Base-by-base conservation (phyloP, 1,140 invertebrate species). In the Rhyacophila brunnea region DNA sequence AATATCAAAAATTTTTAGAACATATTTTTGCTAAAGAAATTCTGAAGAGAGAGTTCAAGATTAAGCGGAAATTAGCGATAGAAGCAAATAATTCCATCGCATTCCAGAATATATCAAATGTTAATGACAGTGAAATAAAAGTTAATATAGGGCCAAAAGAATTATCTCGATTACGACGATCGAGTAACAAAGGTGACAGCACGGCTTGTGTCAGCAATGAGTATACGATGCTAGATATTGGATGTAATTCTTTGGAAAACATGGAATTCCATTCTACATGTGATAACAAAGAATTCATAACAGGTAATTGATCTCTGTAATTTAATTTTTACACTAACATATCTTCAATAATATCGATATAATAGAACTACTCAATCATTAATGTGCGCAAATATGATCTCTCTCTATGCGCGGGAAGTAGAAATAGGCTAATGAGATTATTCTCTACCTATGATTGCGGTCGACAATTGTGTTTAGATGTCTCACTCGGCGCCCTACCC, bases 241-340 rank as follows among this genome's bases (percentile, higher is more conserved):
- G 87, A 3, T 90, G 88, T 68, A 86, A 82, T 59, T 78, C 80
- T 15, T 77, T 80, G 40, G 87, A 89, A 70, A 86, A 84, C 51
- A 87, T 90, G 85, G 86, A 89, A 70, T 87, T 90, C 66, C 84
- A 85, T 66, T 86, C 85, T 19, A 85, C 83, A 51, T 90, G 88
- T 75, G 78, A 85, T 58, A 82, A 83, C 58, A 82, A 83, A 44
- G 84, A 85, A 67, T 52, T 74, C 40, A 69, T 79, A 20, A 78
- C 77, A 62, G 75, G 77, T 79, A 57, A 69, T 64, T 53, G 36
- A 49, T 23, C 38, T 47, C 23, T 28, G 23, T n/a, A n/a, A n/a
- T n/a, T n/a, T n/a, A n/a, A n/a, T n/a, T n/a, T n/a, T n/a, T n/a
- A n/a, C n/a, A n/a, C n/a, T n/a, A n/a, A n/a, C n/a, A n/a, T n/a